Percentiles rank a stretch among this genome's conserved stretches.
Conservation (phyloP, 37 sponge, comb jelly and placozoan genomes). For the Diacarnus erythraeanus region DNA sequence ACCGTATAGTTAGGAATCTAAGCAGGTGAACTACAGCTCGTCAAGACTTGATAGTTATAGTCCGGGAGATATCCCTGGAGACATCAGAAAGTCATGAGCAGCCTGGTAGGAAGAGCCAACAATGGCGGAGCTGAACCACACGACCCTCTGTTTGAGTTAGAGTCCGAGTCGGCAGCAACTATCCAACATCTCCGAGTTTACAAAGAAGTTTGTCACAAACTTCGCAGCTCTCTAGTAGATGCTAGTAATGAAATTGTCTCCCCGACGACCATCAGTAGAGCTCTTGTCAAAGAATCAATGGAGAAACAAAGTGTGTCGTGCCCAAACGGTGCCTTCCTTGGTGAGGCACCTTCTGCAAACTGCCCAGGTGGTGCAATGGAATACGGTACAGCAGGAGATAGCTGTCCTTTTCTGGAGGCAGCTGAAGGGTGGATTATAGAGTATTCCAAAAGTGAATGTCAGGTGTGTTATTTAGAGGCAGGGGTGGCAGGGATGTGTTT, state of each 20-base stretch:
- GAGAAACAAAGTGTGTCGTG: slow-evolving; percentile 3
- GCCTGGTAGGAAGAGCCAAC: neutral
- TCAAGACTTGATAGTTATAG: too few relatives aligned
- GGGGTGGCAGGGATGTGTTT: neutral
- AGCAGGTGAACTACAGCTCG: too few relatives aligned
- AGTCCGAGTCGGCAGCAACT: neutral
- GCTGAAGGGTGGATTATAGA: slow-evolving; percentile 71
- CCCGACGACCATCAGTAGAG: slow-evolving; percentile 31
- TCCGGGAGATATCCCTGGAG: too few relatives aligned
- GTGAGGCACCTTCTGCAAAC: neutral
- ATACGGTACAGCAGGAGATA: neutral
- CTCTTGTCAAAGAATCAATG: slow-evolving; percentile 20
- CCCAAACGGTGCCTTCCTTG: neutral
- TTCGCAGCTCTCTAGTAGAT: slow-evolving; percentile 49
- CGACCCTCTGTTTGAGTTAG: neutral
- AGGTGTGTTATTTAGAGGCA: slow-evolving; percentile 29
- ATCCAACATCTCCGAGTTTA: slow-evolving; percentile 64
- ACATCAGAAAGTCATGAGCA: too few relatives aligned
- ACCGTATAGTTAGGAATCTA: too few relatives aligned
- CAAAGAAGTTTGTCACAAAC: slow-evolving; percentile 60
- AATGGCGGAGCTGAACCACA: neutral
- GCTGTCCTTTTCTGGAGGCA: slow-evolving; percentile 66
- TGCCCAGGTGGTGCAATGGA: neutral
- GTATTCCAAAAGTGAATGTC: slow-evolving; percentile 33
- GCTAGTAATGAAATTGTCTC: slow-evolving; percentile 61